Conservation (phyloP, 2,888 invertebrate species). For the Mythimna albipuncta region DNA sequence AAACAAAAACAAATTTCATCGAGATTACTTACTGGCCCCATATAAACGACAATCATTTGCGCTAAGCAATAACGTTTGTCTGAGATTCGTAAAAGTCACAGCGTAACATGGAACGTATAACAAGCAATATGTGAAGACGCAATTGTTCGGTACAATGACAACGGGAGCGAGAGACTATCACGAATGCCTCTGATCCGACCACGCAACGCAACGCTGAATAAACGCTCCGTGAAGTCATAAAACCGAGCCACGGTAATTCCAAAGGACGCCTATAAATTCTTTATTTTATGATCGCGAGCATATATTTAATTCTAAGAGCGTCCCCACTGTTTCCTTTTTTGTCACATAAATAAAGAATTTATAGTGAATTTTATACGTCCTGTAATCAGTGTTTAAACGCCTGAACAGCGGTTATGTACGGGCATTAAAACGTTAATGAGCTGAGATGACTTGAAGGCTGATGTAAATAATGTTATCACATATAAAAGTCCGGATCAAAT, state of each 20-base stretch:
- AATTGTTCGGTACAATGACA: conserved; percentile 76
- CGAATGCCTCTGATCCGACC: conserved; percentile 83
- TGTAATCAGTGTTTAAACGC: conserved; percentile 82
- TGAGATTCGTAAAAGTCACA: conserved; percentile 64
- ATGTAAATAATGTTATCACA: conserved; percentile 76
- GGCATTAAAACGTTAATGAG: conserved; percentile 78
- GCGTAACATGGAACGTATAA: conserved; percentile 49
- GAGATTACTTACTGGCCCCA: conserved; percentile 7
- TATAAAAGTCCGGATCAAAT: conserved; percentile 66
- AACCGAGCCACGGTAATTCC: conserved; percentile 88
- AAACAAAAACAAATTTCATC: neutral
- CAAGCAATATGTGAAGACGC: conserved; percentile 65
- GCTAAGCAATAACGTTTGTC: conserved; percentile 55
- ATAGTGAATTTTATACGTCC: conserved; percentile 82
- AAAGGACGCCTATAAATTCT: conserved; percentile 90
- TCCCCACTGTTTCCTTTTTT: conserved; percentile 87
- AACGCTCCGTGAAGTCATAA: conserved; percentile 89
- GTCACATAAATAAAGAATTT: conserved; percentile 86
- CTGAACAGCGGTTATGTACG: conserved; percentile 69
- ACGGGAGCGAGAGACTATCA: conserved; percentile 79
- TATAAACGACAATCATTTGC: conserved; percentile 47
- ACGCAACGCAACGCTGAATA: conserved; percentile 82
- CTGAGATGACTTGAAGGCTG: conserved; percentile 69
- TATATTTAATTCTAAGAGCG: conserved; percentile 89
- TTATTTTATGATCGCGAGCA: conserved; percentile 88